Evolutionary conservation across 2,797 vertebrate genomes (phyloP).

Genomic region (Danionella dracula): DNA sequence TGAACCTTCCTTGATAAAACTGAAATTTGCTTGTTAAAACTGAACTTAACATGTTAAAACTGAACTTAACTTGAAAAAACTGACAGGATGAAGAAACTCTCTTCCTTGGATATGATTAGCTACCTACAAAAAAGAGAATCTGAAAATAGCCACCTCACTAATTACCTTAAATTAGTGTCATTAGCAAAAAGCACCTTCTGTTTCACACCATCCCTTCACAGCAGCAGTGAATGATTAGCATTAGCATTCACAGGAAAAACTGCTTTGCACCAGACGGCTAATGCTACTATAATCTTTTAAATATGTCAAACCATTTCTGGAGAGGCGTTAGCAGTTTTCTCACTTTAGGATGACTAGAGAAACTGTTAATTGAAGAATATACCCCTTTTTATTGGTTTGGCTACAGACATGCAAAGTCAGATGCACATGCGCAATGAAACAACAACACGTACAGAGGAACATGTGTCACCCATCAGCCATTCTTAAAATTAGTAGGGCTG

Average conservation of each 20-base stretch:
- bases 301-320: not conserved
- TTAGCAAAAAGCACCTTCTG: conserved; percentile 41
- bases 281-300: conserved; percentile 23
- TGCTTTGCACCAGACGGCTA: conserved; percentile 34
- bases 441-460: no score
- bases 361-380: no score
- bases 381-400: no score
- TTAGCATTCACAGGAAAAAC: no score
- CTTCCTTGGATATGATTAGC: conserved; percentile 11
- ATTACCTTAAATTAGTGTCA: conserved; percentile 46
- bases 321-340: not conserved
- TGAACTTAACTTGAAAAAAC: no score
- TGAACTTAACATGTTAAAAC: no score
- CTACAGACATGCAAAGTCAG: no score
- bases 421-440: no score
- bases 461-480: no score
- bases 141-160: conserved; percentile 35
- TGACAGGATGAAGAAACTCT: not conserved
- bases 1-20: no score
- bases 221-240: not conserved
- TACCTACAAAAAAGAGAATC: conserved; percentile 29
- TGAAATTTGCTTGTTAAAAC: no score
- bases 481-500: no score
- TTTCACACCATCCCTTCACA: conserved; percentile 29
- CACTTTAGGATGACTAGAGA: not conserved